Conservation (phyloP, 2,113 vertebrate genomes). For the Eonycteris spelaea region DNA sequence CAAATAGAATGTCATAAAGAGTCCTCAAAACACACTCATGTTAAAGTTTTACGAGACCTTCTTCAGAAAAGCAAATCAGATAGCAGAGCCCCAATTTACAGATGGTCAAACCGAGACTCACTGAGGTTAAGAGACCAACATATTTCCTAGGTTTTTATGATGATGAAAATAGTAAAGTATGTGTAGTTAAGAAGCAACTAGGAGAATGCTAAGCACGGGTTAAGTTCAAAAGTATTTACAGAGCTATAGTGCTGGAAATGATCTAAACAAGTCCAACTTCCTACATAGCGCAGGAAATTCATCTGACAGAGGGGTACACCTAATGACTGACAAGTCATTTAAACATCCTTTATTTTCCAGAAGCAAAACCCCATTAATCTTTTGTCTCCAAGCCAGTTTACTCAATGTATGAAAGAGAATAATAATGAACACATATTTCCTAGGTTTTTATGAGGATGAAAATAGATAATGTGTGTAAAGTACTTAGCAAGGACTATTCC, state of each 20-base stretch:
- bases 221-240: constrained; percentile 1
- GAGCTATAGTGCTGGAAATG: not conserved
- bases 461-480: not conserved
- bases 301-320: not conserved
- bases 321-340: not conserved
- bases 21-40: not conserved
- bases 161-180: not conserved
- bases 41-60: not conserved
- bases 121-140: not conserved
- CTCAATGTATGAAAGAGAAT: not conserved
- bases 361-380: not conserved
- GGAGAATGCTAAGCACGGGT: not conserved
- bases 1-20: not conserved
- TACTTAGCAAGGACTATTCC: not conserved
- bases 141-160: no score
- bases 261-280: not conserved
- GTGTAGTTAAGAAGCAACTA: not conserved
- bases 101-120: not conserved
- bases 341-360: constrained; percentile 9
- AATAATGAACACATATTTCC: not conserved
- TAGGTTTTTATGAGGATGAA: not conserved
- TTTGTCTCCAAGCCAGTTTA: not conserved
- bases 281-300: not conserved
- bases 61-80: not conserved
- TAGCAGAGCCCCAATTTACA: not conserved